Evolutionary conservation across 1,140 invertebrate genomes (phyloP), one percentile per base, ranked within the genome.

Genomic region (Lanistes nyassanus): DNA sequence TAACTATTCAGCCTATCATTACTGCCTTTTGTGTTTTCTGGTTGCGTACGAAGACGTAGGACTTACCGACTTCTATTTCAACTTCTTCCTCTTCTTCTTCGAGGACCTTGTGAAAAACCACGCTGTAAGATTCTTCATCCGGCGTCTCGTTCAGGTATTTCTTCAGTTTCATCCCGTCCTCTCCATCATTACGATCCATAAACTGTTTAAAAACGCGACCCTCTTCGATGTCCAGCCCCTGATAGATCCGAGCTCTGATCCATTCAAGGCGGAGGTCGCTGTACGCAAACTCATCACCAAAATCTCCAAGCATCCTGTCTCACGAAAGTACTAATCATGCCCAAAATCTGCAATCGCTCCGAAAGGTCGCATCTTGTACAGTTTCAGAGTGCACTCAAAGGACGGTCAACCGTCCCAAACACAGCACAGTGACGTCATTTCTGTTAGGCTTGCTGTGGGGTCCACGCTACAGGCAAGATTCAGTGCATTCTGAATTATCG

Each of bases 31-130:
- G 26, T 36, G 31, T 7, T 11, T 16, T 26, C 9, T 7, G 9
- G 31, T 29, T 26, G 58, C 13, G 26, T 29, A 9, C 58, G 11
- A 9, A 9, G 58, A n/a, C 11, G 9, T 29, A 65, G n/a, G 7
- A 23, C 26, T 67, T 67, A 67, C 65, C 65, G 39, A 5, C 2
- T 39, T 67, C 65, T 16, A 67, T 37, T 31, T 23, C 23, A 19
- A 67, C 2, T 67, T 67, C 65, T 42, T 37, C 23, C 21, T 67
- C 65, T 67, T 67, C 65, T n/a, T 23, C 23, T 42, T n/a, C 11
- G 1, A 39, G 16, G 19, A 67, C 3, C 5, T 39, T 67, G 65
- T 67, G 42, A 67, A 67, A 67, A 26, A 67, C 0, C 7, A 39
- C 21, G 4, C 3, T 0, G 1, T 5, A 2, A 21, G n/a, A n/a